These are phyloP conservation scores for Philotrypesis tridentata DNA, from an alignment of 1,140 invertebrate genomes.

Conservation along the genomic window DNA sequence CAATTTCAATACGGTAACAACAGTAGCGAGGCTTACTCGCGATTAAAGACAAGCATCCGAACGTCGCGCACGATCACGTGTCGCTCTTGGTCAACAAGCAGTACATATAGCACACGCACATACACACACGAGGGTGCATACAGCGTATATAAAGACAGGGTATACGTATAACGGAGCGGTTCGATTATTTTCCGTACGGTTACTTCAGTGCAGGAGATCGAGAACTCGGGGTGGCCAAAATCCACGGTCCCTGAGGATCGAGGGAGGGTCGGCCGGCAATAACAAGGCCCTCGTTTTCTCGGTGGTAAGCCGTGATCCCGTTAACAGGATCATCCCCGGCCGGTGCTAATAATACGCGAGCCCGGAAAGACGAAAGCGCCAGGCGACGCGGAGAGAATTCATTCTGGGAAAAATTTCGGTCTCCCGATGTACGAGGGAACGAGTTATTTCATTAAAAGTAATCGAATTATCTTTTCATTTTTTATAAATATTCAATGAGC, in stretches of 20 bases:
- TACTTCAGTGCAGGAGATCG: background rate
- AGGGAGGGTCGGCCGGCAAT: constrained; percentile 43
- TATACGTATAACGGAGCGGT: background rate
- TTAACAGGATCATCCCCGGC: constrained; percentile 52
- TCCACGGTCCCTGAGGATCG: constrained; percentile 45
- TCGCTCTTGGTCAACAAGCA: background rate
- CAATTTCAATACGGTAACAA: background rate
- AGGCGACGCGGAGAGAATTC: constrained; percentile 14
- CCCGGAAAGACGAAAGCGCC: background rate
- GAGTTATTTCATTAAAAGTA: constrained; percentile 9
- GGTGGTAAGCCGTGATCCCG: constrained; percentile 49
- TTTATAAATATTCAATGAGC: background rate
- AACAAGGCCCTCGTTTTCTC: constrained; percentile 48
- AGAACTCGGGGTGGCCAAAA: constrained; percentile 4
- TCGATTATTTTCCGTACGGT: background rate
- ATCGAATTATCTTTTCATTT: background rate
- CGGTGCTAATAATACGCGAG: constrained; percentile 6
- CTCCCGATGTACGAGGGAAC: background rate
- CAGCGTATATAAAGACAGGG: background rate
- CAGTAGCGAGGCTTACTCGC: background rate
- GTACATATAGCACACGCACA: background rate
- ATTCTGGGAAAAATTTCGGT: background rate
- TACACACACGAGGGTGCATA: background rate
- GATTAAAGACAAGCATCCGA: constrained; percentile 1
- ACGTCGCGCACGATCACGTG: background rate